Evolutionary conservation across 1,140 invertebrate genomes (phyloP).

Genomic region (Frieseomelitta varia): DNA sequence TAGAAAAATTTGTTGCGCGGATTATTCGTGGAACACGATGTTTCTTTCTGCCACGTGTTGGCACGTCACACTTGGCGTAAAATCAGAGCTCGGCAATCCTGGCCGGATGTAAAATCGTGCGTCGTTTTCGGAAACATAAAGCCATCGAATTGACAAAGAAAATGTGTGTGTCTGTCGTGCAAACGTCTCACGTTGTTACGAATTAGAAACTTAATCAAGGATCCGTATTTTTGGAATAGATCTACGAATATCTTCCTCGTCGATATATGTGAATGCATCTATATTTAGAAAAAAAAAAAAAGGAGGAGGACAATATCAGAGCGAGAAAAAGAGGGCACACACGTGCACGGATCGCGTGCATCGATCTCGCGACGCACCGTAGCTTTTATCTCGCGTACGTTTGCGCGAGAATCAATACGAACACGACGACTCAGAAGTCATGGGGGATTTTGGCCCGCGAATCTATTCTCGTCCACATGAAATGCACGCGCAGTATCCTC

Average conservation of each 20-base stretch:
- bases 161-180: no score
- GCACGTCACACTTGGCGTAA: slow-evolving; percentile 38
- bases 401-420: slow-evolving; percentile 36
- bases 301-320: not conserved
- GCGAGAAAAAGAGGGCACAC: not conserved
- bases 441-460: slow-evolving; percentile 77
- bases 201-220: not conserved
- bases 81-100: not conserved
- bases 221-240: not conserved
- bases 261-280: not conserved
- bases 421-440: slow-evolving; percentile 72
- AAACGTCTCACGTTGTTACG: no score
- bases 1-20: not conserved
- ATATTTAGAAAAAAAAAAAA: not conserved
- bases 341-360: slow-evolving; percentile 25
- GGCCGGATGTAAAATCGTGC: slow-evolving; percentile 29
- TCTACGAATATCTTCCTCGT: not conserved
- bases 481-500: slow-evolving; percentile 79
- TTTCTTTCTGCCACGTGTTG: slow-evolving; percentile 31
- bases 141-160: not conserved
- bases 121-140: slow-evolving; percentile 25
- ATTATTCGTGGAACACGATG: slow-evolving; percentile 44
- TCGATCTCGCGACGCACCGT: slow-evolving; percentile 13
- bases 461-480: slow-evolving; percentile 76
- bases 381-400: slow-evolving; percentile 11